Percentiles rank a stretch among this genome's conserved stretches.
These are phyloP conservation scores for Dendropsophus ebraccatus DNA, from an alignment of 2,113 vertebrate genomes.

Conservation along the genomic window DNA sequence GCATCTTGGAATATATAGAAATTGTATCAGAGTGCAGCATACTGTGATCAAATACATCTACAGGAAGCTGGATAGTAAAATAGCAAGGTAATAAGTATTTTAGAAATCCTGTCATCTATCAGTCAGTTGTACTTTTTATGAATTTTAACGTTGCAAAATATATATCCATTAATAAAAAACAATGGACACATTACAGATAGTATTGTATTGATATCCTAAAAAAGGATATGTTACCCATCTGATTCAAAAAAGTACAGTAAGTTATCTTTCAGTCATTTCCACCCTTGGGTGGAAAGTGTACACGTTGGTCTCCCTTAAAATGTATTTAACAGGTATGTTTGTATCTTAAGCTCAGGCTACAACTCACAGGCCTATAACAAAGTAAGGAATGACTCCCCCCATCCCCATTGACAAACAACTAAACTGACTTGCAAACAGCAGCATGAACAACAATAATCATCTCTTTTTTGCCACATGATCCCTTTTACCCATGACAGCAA, in stretches of 20 bases:
- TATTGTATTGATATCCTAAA: too few species aligned
- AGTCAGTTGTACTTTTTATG: neutral
- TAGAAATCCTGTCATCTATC: neutral
- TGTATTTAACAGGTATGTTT: neutral
- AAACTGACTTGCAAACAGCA: neutral
- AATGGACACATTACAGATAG: too few species aligned
- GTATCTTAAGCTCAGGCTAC: neutral
- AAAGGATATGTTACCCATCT: too few species aligned
- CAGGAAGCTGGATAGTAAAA: neutral
- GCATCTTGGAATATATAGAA: neutral
- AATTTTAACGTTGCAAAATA: neutral
- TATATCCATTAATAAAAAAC: too few species aligned
- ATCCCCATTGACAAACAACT: neutral
- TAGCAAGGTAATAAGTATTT: neutral
- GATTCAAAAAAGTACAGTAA: neutral
- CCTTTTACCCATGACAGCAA: too few species aligned
- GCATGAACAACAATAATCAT: too few species aligned
- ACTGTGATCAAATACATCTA: conserved; percentile 29
- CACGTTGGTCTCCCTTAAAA: neutral
- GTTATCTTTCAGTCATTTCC: neutral
- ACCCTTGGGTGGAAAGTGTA: neutral
- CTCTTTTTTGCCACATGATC: too few species aligned
- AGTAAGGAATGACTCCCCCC: too few species aligned
- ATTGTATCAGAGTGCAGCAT: neutral
- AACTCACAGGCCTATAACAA: too few species aligned